These are phyloP conservation scores for Tetrapedia diversipes DNA, from an alignment of 2,888 invertebrate genomes.

Conservation along the genomic window DNA sequence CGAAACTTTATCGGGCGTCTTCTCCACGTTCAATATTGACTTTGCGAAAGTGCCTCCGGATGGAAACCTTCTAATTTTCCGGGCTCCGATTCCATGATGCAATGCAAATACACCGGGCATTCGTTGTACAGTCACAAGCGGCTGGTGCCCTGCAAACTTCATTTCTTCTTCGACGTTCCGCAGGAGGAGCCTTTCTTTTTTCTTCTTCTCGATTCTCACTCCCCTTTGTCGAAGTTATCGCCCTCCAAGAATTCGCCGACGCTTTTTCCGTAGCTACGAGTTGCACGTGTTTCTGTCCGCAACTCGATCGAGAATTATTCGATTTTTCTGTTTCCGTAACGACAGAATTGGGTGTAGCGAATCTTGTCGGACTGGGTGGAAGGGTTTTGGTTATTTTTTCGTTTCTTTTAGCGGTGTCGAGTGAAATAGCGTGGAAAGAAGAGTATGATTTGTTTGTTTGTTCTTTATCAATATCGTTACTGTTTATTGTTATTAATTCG, in stretches of 20 bases:
- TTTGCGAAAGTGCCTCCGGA: constrained; percentile 72
- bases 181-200: neutral
- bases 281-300: neutral
- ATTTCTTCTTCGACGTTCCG: constrained; percentile 17
- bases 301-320: neutral
- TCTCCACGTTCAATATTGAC: constrained; percentile 77
- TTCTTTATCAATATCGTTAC: too few relatives aligned
- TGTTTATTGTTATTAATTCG: too few relatives aligned
- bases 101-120: constrained; percentile 73
- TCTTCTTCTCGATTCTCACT: neutral
- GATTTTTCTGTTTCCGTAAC: neutral
- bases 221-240: neutral
- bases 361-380: too few relatives aligned
- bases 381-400: too few relatives aligned
- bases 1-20: constrained; percentile 77
- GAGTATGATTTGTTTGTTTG: too few relatives aligned
- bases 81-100: constrained; percentile 73
- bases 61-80: constrained; percentile 78
- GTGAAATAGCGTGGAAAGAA: too few relatives aligned
- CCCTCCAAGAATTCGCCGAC: neutral
- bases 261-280: neutral
- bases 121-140: constrained; percentile 30
- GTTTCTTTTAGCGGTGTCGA: too few relatives aligned
- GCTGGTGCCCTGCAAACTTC: constrained; percentile 27
- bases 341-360: neutral